phyloP scores from a whole-genome alignment of 2,113 vertebrate genomes.

The Peromyscus maniculatus region DNA sequence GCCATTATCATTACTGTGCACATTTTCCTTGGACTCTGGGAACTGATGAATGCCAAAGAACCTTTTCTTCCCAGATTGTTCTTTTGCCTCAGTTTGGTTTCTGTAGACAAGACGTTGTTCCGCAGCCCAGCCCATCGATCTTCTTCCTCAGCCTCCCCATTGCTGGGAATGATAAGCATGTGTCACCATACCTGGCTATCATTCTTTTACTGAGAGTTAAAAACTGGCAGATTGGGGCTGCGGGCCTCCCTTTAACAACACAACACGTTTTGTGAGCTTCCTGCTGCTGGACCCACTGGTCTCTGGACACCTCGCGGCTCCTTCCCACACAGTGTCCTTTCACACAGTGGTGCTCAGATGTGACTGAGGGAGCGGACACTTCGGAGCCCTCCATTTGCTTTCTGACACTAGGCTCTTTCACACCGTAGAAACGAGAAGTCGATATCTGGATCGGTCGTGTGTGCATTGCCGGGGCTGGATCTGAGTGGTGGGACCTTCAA shows the following conservation, averaged over 20 bases:
- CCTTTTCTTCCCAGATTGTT: not conserved
- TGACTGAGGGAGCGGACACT: not conserved
- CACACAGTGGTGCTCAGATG: not conserved
- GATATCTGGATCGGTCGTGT: not conserved
- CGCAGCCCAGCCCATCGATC: not conserved
- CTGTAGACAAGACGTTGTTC: not conserved
- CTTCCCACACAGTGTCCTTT: not conserved
- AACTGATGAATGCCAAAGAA: not conserved
- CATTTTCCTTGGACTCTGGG: not conserved
- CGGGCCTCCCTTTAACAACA: not conserved
- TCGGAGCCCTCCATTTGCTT: not conserved
- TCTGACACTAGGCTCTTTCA: not conserved
- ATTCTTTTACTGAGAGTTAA: constrained; percentile 16
- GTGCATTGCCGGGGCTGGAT: not conserved
- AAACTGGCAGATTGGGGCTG: not conserved
- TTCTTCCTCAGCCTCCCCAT: not conserved
- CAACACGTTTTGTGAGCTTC: not conserved
- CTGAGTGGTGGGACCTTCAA: not conserved
- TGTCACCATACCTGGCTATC: not conserved
- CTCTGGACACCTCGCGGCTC: not conserved
- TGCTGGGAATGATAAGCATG: not conserved
- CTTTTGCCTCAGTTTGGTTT: not conserved
- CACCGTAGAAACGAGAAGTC: not conserved
- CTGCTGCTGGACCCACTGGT: not conserved
- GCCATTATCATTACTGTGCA: not conserved